Percentiles rank a stretch among this genome's conserved stretches.
Conservation (phyloP, 1,140 invertebrate species). For the Drosophila hydei region DNA sequence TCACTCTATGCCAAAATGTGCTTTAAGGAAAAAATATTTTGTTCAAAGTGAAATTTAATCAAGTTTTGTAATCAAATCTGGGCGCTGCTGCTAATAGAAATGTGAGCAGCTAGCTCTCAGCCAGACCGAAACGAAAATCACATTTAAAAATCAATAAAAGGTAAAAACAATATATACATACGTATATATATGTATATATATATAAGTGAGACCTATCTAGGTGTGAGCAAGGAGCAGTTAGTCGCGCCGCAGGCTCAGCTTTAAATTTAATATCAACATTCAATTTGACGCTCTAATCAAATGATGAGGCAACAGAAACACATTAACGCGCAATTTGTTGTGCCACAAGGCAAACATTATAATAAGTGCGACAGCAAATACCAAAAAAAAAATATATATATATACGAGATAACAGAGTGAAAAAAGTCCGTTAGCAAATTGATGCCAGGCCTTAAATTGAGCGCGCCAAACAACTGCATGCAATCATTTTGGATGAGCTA, state of each 20-base stretch:
- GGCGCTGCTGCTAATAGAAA: conserved; percentile 59
- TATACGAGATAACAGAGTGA: not conserved
- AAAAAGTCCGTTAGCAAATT: not conserved
- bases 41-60: conserved; percentile 66
- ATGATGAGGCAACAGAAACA: conserved; percentile 69
- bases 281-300: conserved; percentile 42
- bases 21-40: conserved; percentile 33
- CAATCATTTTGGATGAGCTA: conserved; percentile 33
- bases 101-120: conserved; percentile 36
- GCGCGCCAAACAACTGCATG: conserved; percentile 22
- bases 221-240: conserved; percentile 5
- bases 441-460: conserved; percentile 5
- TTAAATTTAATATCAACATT: conserved; percentile 74
- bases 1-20: not conserved
- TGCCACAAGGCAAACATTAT: conserved; percentile 47
- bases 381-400: not conserved
- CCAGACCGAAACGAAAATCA: conserved; percentile 53
- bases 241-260: conserved; percentile 38
- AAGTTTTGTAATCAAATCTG: conserved; percentile 76
- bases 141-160: conserved; percentile 80
- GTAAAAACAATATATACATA: conserved; percentile 58
- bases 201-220: not conserved
- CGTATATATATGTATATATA: no score
- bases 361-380: conserved; percentile 26
- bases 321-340: conserved; percentile 67